Conservation (phyloP, 2,113 vertebrate species). For the Laterallus jamaicensis region DNA sequence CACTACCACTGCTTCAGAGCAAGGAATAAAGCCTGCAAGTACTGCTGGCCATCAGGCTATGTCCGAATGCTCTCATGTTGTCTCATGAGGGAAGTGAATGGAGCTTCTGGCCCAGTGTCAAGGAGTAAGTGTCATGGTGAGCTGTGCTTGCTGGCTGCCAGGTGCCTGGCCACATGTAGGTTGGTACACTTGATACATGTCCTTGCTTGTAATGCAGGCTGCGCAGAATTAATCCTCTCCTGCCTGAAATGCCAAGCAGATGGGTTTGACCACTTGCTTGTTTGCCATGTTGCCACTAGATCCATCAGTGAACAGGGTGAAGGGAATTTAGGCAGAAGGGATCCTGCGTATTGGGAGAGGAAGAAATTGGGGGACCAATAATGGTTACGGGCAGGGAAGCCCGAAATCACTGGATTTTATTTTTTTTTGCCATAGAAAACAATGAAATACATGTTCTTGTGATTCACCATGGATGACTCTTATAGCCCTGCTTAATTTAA, state of each 20-base stretch:
- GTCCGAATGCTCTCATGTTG: not conserved
- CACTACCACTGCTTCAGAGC: not conserved
- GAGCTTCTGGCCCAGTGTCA: not conserved
- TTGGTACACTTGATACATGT: not conserved
- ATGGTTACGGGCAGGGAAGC: not conserved
- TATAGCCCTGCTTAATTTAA: not conserved
- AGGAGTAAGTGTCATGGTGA: not conserved
- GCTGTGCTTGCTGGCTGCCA: not conserved
- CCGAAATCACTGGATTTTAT: not conserved
- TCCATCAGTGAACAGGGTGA: not conserved
- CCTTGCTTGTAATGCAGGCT: rapidly evolving
- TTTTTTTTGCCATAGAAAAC: not conserved
- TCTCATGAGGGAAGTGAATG: not conserved
- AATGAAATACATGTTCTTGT: not conserved
- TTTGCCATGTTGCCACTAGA: not conserved
- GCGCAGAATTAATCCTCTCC: not conserved
- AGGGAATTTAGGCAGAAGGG: not conserved
- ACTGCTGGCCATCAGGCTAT: not conserved
- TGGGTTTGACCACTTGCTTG: not conserved
- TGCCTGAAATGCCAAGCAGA: not conserved
- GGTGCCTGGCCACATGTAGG: not conserved
- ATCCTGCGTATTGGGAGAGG: not conserved
- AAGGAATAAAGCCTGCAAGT: not conserved
- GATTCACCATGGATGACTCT: not conserved
- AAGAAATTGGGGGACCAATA: not conserved